A percentile compares a stretch with the other conserved stretches of the same genome.
phyloP scores from a whole-genome alignment of 2,888 invertebrate species.

The Caenorhabditis sp. region DNA sequence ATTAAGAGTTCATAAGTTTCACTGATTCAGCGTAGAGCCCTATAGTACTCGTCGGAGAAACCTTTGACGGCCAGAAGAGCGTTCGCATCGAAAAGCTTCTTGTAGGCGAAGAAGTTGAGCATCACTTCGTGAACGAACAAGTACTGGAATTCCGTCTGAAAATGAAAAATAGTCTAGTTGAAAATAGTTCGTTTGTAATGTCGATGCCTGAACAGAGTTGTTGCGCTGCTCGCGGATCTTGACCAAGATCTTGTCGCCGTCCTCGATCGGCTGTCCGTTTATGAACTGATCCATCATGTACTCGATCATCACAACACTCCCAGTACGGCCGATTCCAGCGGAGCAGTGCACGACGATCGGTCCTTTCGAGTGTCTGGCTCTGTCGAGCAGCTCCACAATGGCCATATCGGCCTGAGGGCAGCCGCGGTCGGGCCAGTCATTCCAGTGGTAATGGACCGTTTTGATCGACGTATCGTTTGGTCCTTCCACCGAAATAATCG shows the following conservation, averaged over 20 bases:
- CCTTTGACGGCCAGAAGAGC: no score
- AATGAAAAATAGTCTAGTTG: no score
- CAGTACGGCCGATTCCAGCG: conserved; percentile 70
- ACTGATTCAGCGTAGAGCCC: no score
- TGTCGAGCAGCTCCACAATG: conserved; percentile 52
- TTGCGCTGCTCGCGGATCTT: conserved; percentile 55
- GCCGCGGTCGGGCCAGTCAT: conserved; percentile 66
- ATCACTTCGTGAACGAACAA: conserved; percentile 59
- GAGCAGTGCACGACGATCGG: conserved; percentile 71
- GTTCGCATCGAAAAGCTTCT: conserved; percentile 13
- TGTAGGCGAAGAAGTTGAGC: conserved; percentile 55
- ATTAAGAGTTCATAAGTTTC: no score
- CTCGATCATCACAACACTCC: conserved; percentile 67
- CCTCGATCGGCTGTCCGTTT: conserved; percentile 36
- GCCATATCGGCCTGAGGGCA: conserved; percentile 60
- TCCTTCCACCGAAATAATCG: conserved; percentile 29
- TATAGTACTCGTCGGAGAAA: no score
- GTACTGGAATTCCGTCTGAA: conserved; percentile 60
- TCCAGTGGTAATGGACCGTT: conserved; percentile 62
- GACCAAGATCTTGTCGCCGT: conserved; percentile 40
- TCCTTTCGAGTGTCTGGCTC: conserved; percentile 20
- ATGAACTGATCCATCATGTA: conserved; percentile 59
- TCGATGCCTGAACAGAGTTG: conserved; percentile 55
- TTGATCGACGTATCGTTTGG: conserved; percentile 12
- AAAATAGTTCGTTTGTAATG: no score